Evolutionary conservation across 1,140 invertebrate species (phyloP).

Genomic region (Hesperophylax magnus): DNA sequence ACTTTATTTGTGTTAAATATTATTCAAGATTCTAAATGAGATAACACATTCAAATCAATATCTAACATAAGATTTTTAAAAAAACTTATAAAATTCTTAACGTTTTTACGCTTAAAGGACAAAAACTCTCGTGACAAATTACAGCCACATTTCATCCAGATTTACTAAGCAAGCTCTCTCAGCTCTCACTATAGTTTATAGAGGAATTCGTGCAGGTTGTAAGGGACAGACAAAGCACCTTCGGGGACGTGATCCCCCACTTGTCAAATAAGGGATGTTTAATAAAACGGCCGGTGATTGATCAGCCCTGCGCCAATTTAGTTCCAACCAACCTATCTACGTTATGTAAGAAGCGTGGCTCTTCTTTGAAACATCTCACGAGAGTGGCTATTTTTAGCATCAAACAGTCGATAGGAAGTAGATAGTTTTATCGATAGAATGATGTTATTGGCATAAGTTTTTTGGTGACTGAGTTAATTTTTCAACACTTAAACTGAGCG

Average conservation of each 20-base stretch:
- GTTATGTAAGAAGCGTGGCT: slow-evolving; percentile 1
- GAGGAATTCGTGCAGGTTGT: slow-evolving; percentile 19
- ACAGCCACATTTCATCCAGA: neutral
- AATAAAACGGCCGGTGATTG: slow-evolving; percentile 56
- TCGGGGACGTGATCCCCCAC: slow-evolving; percentile 32
- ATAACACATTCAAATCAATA: no score
- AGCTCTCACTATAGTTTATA: slow-evolving; percentile 11
- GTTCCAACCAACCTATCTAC: slow-evolving; percentile 20
- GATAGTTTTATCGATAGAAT: no score
- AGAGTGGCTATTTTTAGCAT: neutral
- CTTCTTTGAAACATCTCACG: neutral
- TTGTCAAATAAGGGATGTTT: slow-evolving; percentile 55
- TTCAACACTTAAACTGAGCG: no score
- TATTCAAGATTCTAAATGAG: no score
- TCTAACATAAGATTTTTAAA: no score
- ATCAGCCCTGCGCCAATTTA: slow-evolving; percentile 47
- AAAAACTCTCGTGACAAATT: no score
- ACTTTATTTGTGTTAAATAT: no score
- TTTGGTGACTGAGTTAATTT: no score
- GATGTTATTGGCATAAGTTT: no score
- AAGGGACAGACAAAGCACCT: neutral
- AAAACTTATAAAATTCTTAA: no score
- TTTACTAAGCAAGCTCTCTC: neutral
- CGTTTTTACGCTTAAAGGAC: no score
- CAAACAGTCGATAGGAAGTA: neutral